Evolutionary conservation across 2,113 vertebrate species (phyloP), one percentile per base, ranked within the genome.

Genomic region (Plectropomus leopardus): DNA sequence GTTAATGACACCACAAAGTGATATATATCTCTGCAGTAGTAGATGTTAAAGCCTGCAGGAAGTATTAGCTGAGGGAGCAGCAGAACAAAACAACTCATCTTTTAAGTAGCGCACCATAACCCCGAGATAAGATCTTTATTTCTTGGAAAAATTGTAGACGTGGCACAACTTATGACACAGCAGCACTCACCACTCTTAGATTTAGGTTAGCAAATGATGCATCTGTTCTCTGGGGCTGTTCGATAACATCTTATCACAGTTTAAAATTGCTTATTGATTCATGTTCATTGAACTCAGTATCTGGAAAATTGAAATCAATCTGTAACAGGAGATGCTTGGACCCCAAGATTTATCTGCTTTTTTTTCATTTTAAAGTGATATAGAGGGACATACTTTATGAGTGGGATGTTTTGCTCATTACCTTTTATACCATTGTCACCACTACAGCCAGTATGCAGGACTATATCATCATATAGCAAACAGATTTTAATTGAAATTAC

Each of bases 201-300:
- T 85, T 83, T 61, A 63, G 51, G 79, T 86, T 34, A n/a, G 68
- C 60, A 81, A 72, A 68, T 69, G 58, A 88, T 86, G 75, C 71
- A 87, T 92, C 80, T 71, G 68, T 63, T 84, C 78, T 68, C 44
- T 74, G 66, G 50, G 54, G 70, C 67, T 80, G 80, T 82, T 85
- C 78, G 19, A 91, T 89, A 91, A 87, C 59, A 77, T 72, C 82
- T 90, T 86, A 83, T 86, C 84, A 60, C 60, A 60, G 58, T 80
- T 92, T 71, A 86, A 94, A 94, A 96, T 96, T 94, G 91, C 90
- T 91, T 96, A 96, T 92, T 82, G 95, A 96, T 96, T 96, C 80
- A 71, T 83, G 83, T 75, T 90, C 82, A 90, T 81, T 90, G 84
- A 88, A 87, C 82, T 87, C 89, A 75, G 80, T 88, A 87, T 90